Evolutionary conservation across 2,888 invertebrate species (phyloP), one percentile per base, ranked within the genome.

Genomic region (Tiliacea aurago): DNA sequence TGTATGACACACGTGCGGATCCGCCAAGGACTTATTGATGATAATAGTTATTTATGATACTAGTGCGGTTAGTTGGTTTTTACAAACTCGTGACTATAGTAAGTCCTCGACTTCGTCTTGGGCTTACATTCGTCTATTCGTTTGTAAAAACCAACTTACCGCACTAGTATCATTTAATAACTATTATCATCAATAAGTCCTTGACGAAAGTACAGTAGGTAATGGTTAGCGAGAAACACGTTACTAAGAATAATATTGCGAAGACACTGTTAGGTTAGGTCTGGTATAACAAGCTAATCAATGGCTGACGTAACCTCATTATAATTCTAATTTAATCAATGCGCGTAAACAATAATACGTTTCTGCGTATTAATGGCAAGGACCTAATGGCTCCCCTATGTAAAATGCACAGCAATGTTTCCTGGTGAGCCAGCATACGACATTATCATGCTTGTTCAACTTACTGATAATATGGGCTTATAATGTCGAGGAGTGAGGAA

Each of bases 271-370:
- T 49, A 41, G 41, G 23, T 28, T 41, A 68, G 33, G 28, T 47
- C 63, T 45, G 45, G 11, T 41, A 28, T 49, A 37, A 23, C 67
- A 49, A 49, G 41, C 49, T 4, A 23, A 63, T 63, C 4, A 41
- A 49, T 41, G 49, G 41, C 28, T 68, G 69, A 68, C 68, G 49
- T 68, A 67, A 43, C 9, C 69, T n/a, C 20, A 51, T 68, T 15
- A 28, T n/a, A 51, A 68, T 67, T 49, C 37, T 37, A 47, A 68
- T 37, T 37, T 20, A 23, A 47, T 47, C 47, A 49, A 66, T 10
- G 20, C 15, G 20, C 23, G 41, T 51, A 67, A 51, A 51, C 67
- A 49, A 28, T 47, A 23, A 23, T 13, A 37, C 23, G 33, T 13
- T 23, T 13, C 9, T 49, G 37, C 23, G 13, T 47, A 49, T 33